Base-by-base conservation (phyloP, 2,797 vertebrate species). In the Gambelia wislizenii region DNA sequence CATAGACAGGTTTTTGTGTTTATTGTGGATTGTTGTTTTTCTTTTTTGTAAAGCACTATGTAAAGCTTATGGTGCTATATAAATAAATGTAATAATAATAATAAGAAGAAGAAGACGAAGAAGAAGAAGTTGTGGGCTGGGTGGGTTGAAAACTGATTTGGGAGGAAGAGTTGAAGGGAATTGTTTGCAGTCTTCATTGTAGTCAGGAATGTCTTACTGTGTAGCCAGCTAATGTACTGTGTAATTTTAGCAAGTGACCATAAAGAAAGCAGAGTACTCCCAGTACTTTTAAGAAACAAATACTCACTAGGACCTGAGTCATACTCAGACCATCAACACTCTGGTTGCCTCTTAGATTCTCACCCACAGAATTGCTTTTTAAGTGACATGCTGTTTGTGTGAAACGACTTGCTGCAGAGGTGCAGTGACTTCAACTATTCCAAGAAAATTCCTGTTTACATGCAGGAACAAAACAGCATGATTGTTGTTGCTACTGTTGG, bases 171-270 rank as follows among this genome's bases (percentile, higher is more conserved):
- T 59, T n/a, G 67, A 79, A 64, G 22, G 16, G 52, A 4, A 30
- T 56, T 80, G 44, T 87, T 85, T 89, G 39, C 54, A n/a, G n/a
- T 84, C 42, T 84, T 56, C 75, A 30, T 13, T 72, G 75, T 49
- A 72, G 75, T 69, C 30, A 42, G 33, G 52, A 89, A 61, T 61
- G 39, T 52, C 72, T 49, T 39, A 79, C 47, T 74, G 33, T 39
- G 80, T 80, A 74, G 64, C 33, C 25, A 39, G 67, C 52, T 49
- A 85, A 85, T 85, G 76, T 89, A 61, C 88, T 79, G 83, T 85
- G 76, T 61, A 76, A 89, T 89, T 80, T 85, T 39, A 89, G 64
- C 61, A 85, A 85, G 76, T 85, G 75, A 79, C 64, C 75, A 39
- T 79, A 83, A 89, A 80, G 22, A 56, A 56, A 89, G 49, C 30